Base-by-base conservation (phyloP, 2,888 invertebrate genomes). In the Synanthedon vespiformis region DNA sequence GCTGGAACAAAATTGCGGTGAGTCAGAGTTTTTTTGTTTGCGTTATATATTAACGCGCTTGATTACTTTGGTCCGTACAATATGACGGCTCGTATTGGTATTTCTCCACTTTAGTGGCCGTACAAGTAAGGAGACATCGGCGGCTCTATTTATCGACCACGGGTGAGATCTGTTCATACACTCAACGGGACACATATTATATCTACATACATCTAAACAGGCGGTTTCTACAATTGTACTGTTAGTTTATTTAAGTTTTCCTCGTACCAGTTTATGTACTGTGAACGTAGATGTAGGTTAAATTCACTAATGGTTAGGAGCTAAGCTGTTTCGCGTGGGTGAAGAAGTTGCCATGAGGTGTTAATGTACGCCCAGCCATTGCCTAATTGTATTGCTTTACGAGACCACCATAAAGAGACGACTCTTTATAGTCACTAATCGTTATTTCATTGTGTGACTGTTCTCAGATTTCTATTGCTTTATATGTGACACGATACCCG, bases 351-450 rank as follows among this genome's bases (percentile, higher is more conserved):
- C 68, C 66, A 63, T 70, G 70, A 85, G 81, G 85, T 85, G 84
- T 80, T 86, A 85, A 86, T 85, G 83, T 70, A 81, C 69, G 73
- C 72, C 76, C 75, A 34, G 34, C 34, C 22, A 80, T 85, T 82
- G 82, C 83, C 77, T 84, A 84, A 85, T 84, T 81, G 84, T 85
- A 80, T 80, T 79, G 67, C 81, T 80, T 80, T 83, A 77, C 75
- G 73, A 75, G 77, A 72, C 74, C 68, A 72, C 73, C 77, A 77
- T 84, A 79, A 79, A 80, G 70, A 71, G 64, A 61, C 58, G 65
- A 62, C 61, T 70, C 72, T 78, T 80, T 77, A 78, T 77, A 72
- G 73, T 69, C 74, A 78, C 76, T 80, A 78, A 84, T 81, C 77
- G 75, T 68, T 74, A 67, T 71, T 74, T 70, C 67, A 73, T 77